phyloP scores from a whole-genome alignment of 2,113 vertebrate genomes.

The Phylloscopus whistleri region DNA sequence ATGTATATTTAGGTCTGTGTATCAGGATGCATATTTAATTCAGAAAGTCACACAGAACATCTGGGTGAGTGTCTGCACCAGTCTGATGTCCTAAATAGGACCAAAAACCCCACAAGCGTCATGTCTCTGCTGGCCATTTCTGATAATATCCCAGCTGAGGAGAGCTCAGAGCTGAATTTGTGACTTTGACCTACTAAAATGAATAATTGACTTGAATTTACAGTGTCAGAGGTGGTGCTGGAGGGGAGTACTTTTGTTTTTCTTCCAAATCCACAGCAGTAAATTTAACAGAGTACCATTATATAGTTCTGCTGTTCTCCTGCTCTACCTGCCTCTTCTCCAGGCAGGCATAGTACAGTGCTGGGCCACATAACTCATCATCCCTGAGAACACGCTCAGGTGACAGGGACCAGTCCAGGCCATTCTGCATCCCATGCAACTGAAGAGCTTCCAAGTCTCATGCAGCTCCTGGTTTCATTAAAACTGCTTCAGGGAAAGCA shows the following conservation, averaged over 20 bases:
- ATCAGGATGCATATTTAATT: not conserved
- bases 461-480: not conserved
- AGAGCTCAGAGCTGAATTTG: not conserved
- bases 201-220: not conserved
- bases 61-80: not conserved
- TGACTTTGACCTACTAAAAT: not conserved
- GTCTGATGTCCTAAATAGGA: not conserved
- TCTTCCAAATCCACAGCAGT: not conserved
- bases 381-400: rapidly evolving
- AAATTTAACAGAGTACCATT: not conserved
- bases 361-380: rapidly evolving
- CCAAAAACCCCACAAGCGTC: not conserved
- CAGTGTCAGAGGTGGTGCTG: not conserved
- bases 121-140: not conserved
- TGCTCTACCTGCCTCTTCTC: not conserved
- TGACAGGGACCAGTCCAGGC: not conserved
- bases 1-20: not conserved
- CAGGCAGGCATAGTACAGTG: not conserved
- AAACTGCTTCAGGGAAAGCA: not conserved
- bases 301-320: not conserved
- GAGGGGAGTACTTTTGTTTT: not conserved
- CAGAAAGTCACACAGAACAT: not conserved
- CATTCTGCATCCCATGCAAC: not conserved
- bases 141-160: not conserved
- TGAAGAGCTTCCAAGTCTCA: not conserved